Percentiles rank a stretch among this genome's conserved stretches.
phyloP scores from a whole-genome alignment of 2,113 vertebrate genomes.

The Ictalurus punctatus region DNA sequence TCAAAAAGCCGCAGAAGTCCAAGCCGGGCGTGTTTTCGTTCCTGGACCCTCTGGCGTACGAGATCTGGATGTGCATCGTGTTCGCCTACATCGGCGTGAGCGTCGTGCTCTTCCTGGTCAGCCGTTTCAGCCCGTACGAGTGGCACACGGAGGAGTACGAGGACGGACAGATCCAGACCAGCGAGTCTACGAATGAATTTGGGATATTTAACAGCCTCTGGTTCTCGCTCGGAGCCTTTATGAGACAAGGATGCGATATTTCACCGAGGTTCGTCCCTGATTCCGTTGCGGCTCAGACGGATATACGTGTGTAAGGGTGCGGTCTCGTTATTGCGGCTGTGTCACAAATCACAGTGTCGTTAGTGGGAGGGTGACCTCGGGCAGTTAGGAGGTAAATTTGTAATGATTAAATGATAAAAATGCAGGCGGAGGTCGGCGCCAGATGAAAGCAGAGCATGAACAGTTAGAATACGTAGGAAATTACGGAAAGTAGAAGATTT shows the following conservation, averaged over 20 bases:
- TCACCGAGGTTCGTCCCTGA: slow-evolving; percentile 80
- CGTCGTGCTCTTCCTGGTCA: slow-evolving; percentile 99
- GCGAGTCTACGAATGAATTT: slow-evolving; percentile 98
- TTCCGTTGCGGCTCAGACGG: not conserved
- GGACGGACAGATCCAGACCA: slow-evolving; percentile 98
- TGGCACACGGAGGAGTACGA: slow-evolving; percentile 99
- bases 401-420: not conserved
- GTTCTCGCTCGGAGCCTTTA: slow-evolving; percentile 95
- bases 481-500: not conserved
- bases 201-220: slow-evolving; percentile 99
- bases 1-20: slow-evolving; percentile 99
- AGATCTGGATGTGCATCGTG: slow-evolving; percentile 99
- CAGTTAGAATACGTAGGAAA: not conserved
- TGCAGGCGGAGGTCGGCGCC: not conserved
- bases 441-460: not conserved
- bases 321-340: not conserved
- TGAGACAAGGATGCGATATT: slow-evolving; percentile 95
- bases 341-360: not conserved
- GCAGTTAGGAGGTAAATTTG: not conserved
- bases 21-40: slow-evolving; percentile 99
- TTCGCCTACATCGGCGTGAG: slow-evolving; percentile 99
- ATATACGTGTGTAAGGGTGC: not conserved
- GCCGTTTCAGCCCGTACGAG: slow-evolving; percentile 98
- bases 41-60: slow-evolving; percentile 97
- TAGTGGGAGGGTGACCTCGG: not conserved